Evolutionary conservation across 2,888 invertebrate species (phyloP).

Genomic region (Athripsodes cinereus): DNA sequence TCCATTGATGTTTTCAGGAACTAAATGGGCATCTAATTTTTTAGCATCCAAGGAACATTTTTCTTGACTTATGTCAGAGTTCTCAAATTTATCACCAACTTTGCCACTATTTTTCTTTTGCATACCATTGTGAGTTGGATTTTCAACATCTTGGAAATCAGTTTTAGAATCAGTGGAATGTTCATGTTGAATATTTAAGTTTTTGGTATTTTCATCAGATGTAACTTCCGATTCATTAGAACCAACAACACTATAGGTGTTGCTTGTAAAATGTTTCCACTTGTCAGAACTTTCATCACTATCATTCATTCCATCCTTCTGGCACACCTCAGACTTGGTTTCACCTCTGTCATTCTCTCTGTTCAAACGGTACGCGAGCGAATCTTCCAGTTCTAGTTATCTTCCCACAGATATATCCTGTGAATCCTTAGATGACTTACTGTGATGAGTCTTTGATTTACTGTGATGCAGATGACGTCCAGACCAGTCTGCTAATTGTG

Average conservation of each 20-base stretch:
- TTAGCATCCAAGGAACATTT: not conserved
- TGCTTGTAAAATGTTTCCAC: not conserved
- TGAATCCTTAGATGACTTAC: slow-evolving; percentile 5
- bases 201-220: not conserved
- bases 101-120: not conserved
- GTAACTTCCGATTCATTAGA: not conserved
- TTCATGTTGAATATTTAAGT: too few relatives aligned
- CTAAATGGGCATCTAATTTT: not conserved
- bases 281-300: not conserved
- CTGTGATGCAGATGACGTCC: slow-evolving; percentile 32
- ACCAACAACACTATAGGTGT: not conserved
- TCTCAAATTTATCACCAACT: not conserved
- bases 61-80: not conserved
- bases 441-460: slow-evolving; percentile 10
- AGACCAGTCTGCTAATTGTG: slow-evolving; percentile 88
- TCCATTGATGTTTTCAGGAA: slow-evolving; percentile 14
- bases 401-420: slow-evolving; percentile 18
- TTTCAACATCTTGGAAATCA: not conserved
- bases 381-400: slow-evolving; percentile 14
- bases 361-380: not conserved
- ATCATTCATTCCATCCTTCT: not conserved
- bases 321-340: not conserved
- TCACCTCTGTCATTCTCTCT: not conserved
- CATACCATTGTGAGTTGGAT: not conserved
- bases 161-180: not conserved